Evolutionary conservation across 1,140 invertebrate genomes (phyloP).

Genomic region (Argopecten irradians): DNA sequence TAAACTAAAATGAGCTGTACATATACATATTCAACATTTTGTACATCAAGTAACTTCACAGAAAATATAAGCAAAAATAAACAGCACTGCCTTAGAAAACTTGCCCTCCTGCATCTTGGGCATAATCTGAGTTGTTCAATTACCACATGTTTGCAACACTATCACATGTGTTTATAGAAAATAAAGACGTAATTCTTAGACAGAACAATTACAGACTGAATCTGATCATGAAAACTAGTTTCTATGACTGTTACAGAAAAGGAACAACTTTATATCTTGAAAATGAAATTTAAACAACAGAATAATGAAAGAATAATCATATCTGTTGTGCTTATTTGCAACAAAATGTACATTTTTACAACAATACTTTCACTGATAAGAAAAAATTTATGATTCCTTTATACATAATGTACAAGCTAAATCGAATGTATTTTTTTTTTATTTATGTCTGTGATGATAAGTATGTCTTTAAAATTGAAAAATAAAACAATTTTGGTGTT

Average conservation of each 20-base stretch:
- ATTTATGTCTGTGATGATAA: background rate
- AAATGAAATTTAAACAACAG: background rate
- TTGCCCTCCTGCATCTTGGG: background rate
- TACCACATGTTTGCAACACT: background rate
- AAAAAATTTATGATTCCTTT: background rate
- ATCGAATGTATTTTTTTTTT: background rate
- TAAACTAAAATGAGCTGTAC: background rate
- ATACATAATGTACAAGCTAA: background rate
- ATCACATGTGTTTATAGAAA: background rate
- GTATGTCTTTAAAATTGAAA: background rate
- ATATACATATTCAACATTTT: background rate
- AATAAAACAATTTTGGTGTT: too few relatives aligned
- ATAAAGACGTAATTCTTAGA: background rate
- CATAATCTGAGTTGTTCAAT: background rate
- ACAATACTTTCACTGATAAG: background rate
- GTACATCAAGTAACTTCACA: background rate
- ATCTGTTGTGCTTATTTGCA: background rate
- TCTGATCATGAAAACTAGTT: too few relatives aligned
- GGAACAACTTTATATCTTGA: background rate
- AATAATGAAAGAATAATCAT: background rate
- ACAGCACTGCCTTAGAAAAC: background rate
- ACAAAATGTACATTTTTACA: too few relatives aligned
- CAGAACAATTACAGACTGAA: too few relatives aligned
- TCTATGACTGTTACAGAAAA: background rate
- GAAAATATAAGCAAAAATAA: background rate